A percentile compares a stretch with the other conserved stretches of the same genome.
phyloP scores from a whole-genome alignment of 2,113 vertebrate species.

The Rhinogobius similis region DNA sequence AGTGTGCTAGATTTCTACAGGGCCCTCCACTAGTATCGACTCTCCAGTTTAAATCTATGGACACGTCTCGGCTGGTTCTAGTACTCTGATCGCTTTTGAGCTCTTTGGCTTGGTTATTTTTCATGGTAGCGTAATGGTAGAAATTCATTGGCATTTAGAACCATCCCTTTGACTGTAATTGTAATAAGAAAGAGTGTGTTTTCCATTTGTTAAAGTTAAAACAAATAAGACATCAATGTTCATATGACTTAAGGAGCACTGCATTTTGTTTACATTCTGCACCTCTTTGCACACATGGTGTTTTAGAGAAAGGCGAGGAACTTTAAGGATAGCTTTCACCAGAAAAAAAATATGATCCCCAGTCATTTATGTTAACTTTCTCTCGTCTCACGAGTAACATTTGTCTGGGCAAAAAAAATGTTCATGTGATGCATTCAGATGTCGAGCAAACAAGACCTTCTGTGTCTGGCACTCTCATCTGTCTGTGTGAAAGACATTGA shows the following conservation, averaged over 20 bases:
- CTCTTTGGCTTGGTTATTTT: no score
- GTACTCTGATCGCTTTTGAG: no score
- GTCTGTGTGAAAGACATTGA: slow-evolving; percentile 1
- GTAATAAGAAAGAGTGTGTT: no score
- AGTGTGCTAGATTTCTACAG: not conserved
- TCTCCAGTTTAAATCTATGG: not conserved
- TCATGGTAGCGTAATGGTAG: no score
- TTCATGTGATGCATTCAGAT: slow-evolving; percentile 15
- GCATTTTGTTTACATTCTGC: slow-evolving; percentile 5
- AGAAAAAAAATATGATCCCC: slow-evolving; percentile 41
- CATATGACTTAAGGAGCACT: not conserved
- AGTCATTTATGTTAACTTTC: not conserved
- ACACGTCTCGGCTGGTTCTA: not conserved
- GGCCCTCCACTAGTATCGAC: not conserved
- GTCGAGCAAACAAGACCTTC: not conserved
- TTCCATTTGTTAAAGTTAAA: no score
- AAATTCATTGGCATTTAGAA: no score
- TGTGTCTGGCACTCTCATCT: not conserved
- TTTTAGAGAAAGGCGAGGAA: slow-evolving; percentile 45
- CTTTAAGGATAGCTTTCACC: slow-evolving; percentile 53
- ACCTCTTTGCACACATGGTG: slow-evolving; percentile 32
- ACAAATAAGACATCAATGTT: no score
- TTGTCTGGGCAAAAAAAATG: slow-evolving; percentile 15
- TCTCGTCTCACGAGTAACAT: slow-evolving; percentile 7
- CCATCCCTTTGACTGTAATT: no score